Percentiles rank a stretch among this genome's conserved stretches.
Evolutionary conservation across 2,888 invertebrate species (phyloP).

Genomic region (Sceliomorpha sp.): DNA sequence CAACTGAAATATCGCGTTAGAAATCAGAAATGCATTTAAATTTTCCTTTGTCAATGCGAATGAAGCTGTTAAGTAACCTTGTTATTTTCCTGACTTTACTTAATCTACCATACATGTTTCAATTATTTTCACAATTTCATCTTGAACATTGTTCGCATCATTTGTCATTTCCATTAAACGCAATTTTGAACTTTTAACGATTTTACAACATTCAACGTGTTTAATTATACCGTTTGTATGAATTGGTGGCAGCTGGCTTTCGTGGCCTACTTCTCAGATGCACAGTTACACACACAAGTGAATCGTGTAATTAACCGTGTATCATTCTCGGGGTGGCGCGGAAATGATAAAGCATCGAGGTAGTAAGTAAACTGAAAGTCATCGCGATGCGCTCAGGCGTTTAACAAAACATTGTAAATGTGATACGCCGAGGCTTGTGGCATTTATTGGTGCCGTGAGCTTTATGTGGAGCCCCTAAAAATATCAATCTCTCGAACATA

Average conservation of each 20-base stretch:
- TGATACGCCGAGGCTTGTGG: constrained; percentile 44
- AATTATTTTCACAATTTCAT: no score
- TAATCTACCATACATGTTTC: neutral
- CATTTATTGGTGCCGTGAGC: constrained; percentile 76
- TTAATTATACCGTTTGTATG: constrained; percentile 14
- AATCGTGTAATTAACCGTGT: constrained; percentile 25
- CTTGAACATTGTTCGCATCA: no score
- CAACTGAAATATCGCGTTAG: constrained; percentile 6
- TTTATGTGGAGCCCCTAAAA: constrained; percentile 8
- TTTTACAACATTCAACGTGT: neutral
- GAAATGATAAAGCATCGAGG: constrained; percentile 10
- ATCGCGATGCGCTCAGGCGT: constrained; percentile 1
- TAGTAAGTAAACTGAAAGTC: constrained; percentile 2
- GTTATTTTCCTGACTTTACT: constrained; percentile 2
- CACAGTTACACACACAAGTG: constrained; percentile 14
- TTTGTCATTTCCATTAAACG: constrained; percentile 1
- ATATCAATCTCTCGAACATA: no score
- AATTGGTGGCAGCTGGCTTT: constrained; percentile 18
- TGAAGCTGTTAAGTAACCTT: constrained; percentile 6
- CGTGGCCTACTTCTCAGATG: constrained; percentile 27
- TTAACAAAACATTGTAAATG: constrained; percentile 52
- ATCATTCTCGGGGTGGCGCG: neutral
- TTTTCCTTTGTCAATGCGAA: no score
- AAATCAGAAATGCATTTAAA: constrained; percentile 4
- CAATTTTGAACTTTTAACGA: constrained; percentile 5